Conservation (phyloP, 2,797 vertebrate species). For the Tadarida brasiliensis region DNA sequence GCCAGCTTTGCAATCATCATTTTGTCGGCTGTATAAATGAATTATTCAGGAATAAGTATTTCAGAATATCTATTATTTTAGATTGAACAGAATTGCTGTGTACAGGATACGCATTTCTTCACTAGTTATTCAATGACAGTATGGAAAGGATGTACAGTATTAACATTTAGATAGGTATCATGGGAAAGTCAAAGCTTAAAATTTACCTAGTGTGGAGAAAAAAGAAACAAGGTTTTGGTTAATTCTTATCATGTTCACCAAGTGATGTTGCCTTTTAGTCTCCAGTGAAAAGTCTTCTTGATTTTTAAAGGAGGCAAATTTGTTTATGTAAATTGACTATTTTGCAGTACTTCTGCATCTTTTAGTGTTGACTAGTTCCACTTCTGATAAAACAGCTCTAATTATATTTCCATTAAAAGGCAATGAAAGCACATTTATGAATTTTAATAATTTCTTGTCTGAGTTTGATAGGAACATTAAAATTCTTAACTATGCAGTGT, state of each 20-base stretch:
- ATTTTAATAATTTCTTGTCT: slow-evolving; percentile 81
- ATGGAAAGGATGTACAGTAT: slow-evolving; percentile 70
- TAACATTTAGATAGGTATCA: slow-evolving; percentile 82
- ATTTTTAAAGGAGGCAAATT: slow-evolving; percentile 74
- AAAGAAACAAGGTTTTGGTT: slow-evolving; percentile 53
- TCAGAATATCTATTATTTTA: slow-evolving; percentile 74
- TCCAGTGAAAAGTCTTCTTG: slow-evolving; percentile 64
- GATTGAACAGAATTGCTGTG: slow-evolving; percentile 70
- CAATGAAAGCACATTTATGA: slow-evolving; percentile 75
- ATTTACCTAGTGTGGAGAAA: slow-evolving; percentile 68
- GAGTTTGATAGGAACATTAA: slow-evolving; percentile 72
- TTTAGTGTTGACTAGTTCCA: slow-evolving; percentile 68
- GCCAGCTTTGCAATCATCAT: slow-evolving; percentile 57
- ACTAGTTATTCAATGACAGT: slow-evolving; percentile 61
- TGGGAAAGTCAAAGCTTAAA: slow-evolving; percentile 69
- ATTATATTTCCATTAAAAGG: slow-evolving; percentile 84
- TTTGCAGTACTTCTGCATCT: slow-evolving; percentile 69
- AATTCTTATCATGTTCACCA: slow-evolving; percentile 75
- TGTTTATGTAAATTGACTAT: slow-evolving; percentile 79
- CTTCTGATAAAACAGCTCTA: slow-evolving; percentile 79
- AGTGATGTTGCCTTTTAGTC: slow-evolving; percentile 67
- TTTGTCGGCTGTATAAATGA: slow-evolving; percentile 66
- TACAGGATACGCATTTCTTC: slow-evolving; percentile 54
- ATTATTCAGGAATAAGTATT: slow-evolving; percentile 75
- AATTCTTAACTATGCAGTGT: slow-evolving; percentile 61